A percentile compares a stretch with the other conserved stretches of the same genome.
Conservation (phyloP, 2,888 invertebrate species). For the Margaritifera margaritifera region DNA sequence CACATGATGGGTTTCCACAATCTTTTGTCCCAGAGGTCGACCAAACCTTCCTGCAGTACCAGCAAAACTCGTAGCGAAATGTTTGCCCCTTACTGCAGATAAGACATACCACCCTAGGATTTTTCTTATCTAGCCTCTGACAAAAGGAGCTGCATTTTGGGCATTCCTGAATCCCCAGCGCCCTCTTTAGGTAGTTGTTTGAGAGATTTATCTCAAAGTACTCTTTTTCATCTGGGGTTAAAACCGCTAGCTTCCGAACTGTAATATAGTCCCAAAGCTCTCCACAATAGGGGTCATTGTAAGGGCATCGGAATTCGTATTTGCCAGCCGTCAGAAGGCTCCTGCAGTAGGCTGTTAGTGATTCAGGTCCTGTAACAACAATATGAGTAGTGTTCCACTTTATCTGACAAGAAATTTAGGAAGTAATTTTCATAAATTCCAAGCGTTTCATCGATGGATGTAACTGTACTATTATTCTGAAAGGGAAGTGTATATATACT, state of each 20-base stretch:
- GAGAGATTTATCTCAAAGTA: slow-evolving; percentile 42
- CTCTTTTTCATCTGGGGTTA: slow-evolving; percentile 33
- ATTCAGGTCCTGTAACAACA: slow-evolving; percentile 38
- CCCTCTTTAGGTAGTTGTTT: slow-evolving; percentile 37
- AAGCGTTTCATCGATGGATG: too few species aligned
- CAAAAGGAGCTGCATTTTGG: slow-evolving; percentile 35
- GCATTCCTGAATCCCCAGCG: slow-evolving; percentile 41
- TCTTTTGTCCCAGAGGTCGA: slow-evolving; percentile 8
- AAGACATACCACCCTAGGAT: slow-evolving; percentile 36
- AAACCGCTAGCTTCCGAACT: slow-evolving; percentile 33
- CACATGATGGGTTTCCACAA: slow-evolving; percentile 41
- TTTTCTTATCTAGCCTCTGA: slow-evolving; percentile 24
- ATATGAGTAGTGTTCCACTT: too few species aligned
- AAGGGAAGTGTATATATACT: neutral
- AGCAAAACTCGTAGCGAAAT: slow-evolving; percentile 40
- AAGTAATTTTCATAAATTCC: too few species aligned
- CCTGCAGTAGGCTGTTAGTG: slow-evolving; percentile 41
- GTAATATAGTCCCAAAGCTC: slow-evolving; percentile 39
- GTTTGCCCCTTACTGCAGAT: slow-evolving; percentile 25
- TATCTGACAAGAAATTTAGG: too few species aligned
- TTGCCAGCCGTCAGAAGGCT: slow-evolving; percentile 33
- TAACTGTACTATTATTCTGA: neutral
- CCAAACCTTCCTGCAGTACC: slow-evolving; percentile 39
- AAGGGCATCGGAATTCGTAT: slow-evolving; percentile 40
- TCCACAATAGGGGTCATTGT: slow-evolving; percentile 35